Evolutionary conservation across 2,113 vertebrate species (phyloP), one percentile per base, ranked within the genome.

Genomic region (Smithornis capensis): DNA sequence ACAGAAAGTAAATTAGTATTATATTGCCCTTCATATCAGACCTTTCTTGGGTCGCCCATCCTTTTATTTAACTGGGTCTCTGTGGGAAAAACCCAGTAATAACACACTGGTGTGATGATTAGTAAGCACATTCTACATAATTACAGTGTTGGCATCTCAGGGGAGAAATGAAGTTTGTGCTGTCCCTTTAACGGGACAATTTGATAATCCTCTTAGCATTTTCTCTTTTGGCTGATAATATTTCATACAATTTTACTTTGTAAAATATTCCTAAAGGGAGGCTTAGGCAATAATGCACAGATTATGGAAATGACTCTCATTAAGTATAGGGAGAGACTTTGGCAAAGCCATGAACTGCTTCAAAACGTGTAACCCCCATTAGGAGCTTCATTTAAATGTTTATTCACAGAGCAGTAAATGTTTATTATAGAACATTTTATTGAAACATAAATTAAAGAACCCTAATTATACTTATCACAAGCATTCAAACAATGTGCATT

Each of bases 281-380:
- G 96, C 94, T 98, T 98, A 98, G 98, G 97, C 97, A 98, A 98
- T 98, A 98, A 99, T 98, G 97, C 97, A 97, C 97, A 98, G 97
- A 98, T 99, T 99, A 99, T 99, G 98, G 98, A 98, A 99, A 99
- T 98, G 65, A 96, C 87, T 94, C 97, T 99, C 98, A 99, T 99
- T 99, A 99, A 98, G 94, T 94, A 97, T 94, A 98, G 97, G 97
- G 95, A 77, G 92, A 98, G 96, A 95, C 95, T 98, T 97, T 82
- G 76, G 94, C 94, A 97, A 98, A 98, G 97, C 98, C 97, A 97
- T 93, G 97, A 98, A 97, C 97, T 94, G 95, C 98, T 98, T 98
- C 95, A 4, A 98, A 98, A 98, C 97, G 90, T 97, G 97, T 97
- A 98, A 97, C 98, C 98, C 97, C 98, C 95, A 98, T 98, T 98